Conservation (phyloP, 2,888 invertebrate species). For the Nomada ferruginata region DNA sequence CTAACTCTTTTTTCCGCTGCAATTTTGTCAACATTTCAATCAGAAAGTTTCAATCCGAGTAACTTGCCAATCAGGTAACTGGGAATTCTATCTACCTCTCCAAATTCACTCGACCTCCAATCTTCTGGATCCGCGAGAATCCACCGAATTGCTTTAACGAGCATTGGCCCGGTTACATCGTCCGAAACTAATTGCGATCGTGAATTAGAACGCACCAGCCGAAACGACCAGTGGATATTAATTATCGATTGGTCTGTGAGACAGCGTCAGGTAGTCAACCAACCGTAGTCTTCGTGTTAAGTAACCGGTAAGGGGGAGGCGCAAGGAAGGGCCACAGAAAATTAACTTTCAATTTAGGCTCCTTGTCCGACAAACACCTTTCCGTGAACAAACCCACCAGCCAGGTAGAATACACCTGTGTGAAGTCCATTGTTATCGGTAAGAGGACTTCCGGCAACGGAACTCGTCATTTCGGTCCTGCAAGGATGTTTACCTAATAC, state of each 20-base stretch:
- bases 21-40: too few species aligned
- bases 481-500: slow-evolving; percentile 52
- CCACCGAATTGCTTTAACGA: slow-evolving; percentile 52
- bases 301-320: slow-evolving; percentile 34
- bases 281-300: slow-evolving; percentile 42
- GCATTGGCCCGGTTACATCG: slow-evolving; percentile 74
- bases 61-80: too few species aligned
- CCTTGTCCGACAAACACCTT: slow-evolving; percentile 54
- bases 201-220: slow-evolving; percentile 80
- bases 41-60: too few species aligned
- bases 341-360: slow-evolving; percentile 72
- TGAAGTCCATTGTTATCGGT: slow-evolving; percentile 57
- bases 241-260: slow-evolving; percentile 79
- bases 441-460: slow-evolving; percentile 63
- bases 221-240: slow-evolving; percentile 80
- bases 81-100: too few species aligned
- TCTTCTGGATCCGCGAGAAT: slow-evolving; percentile 38
- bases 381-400: slow-evolving; percentile 42
- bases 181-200: slow-evolving; percentile 82
- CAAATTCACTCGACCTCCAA: slow-evolving; percentile 16
- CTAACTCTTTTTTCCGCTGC: too few species aligned
- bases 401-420: slow-evolving; percentile 68
- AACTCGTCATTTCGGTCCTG: slow-evolving; percentile 45
- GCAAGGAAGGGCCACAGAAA: slow-evolving; percentile 60
- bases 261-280: slow-evolving; percentile 51